A percentile compares a stretch with the other conserved stretches of the same genome.
These are phyloP conservation scores for Drosophila obscura DNA, from an alignment of 1,140 invertebrate genomes.

Conservation along the genomic window DNA sequence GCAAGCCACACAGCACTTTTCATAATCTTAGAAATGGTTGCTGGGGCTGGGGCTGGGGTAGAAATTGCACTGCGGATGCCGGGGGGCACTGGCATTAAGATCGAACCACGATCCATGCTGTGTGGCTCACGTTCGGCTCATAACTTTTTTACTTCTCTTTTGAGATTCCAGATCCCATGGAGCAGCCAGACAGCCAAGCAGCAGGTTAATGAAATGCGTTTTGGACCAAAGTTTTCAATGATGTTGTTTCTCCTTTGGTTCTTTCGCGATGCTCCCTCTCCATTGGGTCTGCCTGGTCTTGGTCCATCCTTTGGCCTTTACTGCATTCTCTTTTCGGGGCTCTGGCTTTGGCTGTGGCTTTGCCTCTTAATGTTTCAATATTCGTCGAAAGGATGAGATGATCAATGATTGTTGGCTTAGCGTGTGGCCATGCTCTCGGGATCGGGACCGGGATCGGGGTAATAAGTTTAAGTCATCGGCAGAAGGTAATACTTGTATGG, in stretches of 20 bases:
- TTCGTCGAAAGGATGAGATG: conserved; percentile 59
- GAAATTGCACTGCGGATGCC: conserved; percentile 33
- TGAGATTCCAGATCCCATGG: conserved; percentile 8
- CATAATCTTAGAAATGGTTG: conserved; percentile 73
- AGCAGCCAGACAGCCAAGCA: conserved; percentile 31
- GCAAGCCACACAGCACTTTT: conserved; percentile 56
- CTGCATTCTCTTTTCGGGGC: conserved; percentile 30
- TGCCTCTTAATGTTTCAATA: conserved; percentile 74
- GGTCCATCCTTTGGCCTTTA: conserved; percentile 35
- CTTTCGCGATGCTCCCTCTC: not conserved
- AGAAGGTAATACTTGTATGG: conserved; percentile 44
- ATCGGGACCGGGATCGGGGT: conserved; percentile 17
- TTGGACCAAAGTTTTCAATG: conserved; percentile 65
- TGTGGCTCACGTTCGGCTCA: conserved; percentile 47
- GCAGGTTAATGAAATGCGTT: conserved; percentile 81
- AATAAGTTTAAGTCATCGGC: conserved; percentile 56
- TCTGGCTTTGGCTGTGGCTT: conserved; percentile 11
- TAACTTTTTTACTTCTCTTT: conserved; percentile 23
- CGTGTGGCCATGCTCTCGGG: conserved; percentile 60
- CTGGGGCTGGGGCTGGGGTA: conserved; percentile 6
- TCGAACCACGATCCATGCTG: conserved; percentile 53
- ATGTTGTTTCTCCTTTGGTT: conserved; percentile 40
- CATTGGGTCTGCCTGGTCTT: not conserved
- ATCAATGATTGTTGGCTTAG: conserved; percentile 78
- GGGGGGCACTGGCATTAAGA: conserved; percentile 46